Evolutionary conservation across 2,888 invertebrate species (phyloP).

Genomic region (Drosophila setosimentum): DNA sequence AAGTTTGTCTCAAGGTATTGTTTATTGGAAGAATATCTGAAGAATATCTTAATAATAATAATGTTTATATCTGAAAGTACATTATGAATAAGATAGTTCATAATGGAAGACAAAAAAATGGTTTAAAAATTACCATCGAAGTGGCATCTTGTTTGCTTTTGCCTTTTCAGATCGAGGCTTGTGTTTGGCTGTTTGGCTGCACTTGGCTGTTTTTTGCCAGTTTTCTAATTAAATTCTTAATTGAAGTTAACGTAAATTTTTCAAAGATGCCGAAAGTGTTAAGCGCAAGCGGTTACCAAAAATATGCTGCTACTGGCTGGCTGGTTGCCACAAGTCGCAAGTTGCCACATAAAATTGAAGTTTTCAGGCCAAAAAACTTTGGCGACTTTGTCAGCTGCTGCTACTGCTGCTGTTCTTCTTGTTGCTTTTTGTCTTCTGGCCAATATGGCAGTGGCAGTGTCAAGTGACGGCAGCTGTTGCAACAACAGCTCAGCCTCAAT

Average conservation of each 20-base stretch:
- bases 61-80: background rate
- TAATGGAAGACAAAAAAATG: background rate
- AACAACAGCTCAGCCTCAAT: constrained; percentile 16
- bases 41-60: background rate
- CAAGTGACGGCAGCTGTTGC: constrained; percentile 63
- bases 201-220: constrained; percentile 4
- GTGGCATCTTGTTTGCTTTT: background rate
- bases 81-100: background rate
- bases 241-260: constrained; percentile 63
- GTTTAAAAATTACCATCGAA: background rate
- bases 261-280: constrained; percentile 52
- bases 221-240: constrained; percentile 60
- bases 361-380: constrained; percentile 49
- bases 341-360: constrained; percentile 63
- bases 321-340: constrained; percentile 34
- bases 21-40: background rate
- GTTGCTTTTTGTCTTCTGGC: constrained; percentile 6
- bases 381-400: constrained; percentile 36
- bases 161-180: background rate
- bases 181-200: background rate
- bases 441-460: constrained; percentile 37
- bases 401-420: background rate
- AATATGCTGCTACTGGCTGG: constrained; percentile 48
- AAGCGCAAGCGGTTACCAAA: constrained; percentile 63
- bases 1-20: no score